Evolutionary conservation across 2,888 invertebrate genomes (phyloP).

Genomic region (Diarsia dahlii): DNA sequence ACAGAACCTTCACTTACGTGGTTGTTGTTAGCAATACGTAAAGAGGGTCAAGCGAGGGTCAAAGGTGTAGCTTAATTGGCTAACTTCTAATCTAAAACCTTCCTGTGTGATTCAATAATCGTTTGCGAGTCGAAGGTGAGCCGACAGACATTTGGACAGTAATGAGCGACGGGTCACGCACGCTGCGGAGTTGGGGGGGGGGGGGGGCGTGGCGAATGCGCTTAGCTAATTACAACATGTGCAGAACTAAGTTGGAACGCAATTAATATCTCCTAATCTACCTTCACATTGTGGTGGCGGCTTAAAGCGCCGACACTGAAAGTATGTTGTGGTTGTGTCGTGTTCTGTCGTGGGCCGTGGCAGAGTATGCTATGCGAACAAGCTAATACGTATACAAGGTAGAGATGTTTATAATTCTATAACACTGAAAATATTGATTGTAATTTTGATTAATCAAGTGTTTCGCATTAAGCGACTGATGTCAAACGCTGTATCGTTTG

Average conservation of each 20-base stretch:
- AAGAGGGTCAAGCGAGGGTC: slow-evolving; percentile 27
- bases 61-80: slow-evolving; percentile 11
- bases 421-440: no score
- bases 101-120: slow-evolving; percentile 5
- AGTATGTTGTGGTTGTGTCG: no score
- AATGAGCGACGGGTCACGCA: background rate
- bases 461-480: no score
- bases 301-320: background rate
- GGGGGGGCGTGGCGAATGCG: slow-evolving; percentile 16
- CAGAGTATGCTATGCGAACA: no score
- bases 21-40: background rate
- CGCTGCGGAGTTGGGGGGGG: no score
- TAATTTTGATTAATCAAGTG: no score
- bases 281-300: background rate
- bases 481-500: no score
- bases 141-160: slow-evolving; percentile 2
- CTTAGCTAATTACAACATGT: slow-evolving; percentile 43
- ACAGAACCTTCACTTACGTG: background rate
- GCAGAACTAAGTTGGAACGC: slow-evolving; percentile 40
- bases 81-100: slow-evolving; percentile 6
- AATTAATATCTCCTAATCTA: slow-evolving; percentile 7
- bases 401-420: no score
- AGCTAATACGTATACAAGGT: no score
- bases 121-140: slow-evolving; percentile 33
- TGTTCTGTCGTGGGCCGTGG: no score